Percentiles rank a stretch among this genome's conserved stretches.
Conservation (phyloP, 2,888 invertebrate species). For the Parnassius apollo region DNA sequence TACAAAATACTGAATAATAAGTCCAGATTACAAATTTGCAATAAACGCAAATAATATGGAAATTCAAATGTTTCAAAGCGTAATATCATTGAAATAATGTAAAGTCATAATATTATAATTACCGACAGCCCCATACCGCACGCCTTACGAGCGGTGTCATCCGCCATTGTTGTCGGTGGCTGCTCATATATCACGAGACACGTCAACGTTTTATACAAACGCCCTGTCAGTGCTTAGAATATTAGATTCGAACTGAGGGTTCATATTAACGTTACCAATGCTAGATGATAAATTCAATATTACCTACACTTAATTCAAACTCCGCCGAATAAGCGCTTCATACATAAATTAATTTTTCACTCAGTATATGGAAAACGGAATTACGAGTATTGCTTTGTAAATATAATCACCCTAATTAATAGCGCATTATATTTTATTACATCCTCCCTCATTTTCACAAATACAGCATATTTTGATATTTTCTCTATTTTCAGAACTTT, state of each 20-base stretch:
- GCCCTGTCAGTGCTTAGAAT: constrained; percentile 45
- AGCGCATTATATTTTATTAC: constrained; percentile 2
- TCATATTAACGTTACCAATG: constrained; percentile 19
- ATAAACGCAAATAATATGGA: not conserved
- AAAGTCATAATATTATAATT: constrained; percentile 76
- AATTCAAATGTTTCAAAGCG: not conserved
- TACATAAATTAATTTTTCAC: too few species aligned
- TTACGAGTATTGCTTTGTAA: not conserved
- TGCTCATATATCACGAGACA: constrained; percentile 42
- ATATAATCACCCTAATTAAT: not conserved
- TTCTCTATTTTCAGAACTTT: too few species aligned
- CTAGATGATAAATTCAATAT: constrained; percentile 24
- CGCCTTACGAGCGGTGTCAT: constrained; percentile 62
- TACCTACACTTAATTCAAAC: not conserved
- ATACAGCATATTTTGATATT: too few species aligned
- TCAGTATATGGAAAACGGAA: too few species aligned
- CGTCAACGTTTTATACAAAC: constrained; percentile 59
- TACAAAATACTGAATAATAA: not conserved
- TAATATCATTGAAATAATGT: constrained; percentile 58
- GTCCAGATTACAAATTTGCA: not conserved
- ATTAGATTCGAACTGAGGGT: constrained; percentile 26
- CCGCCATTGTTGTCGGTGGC: constrained; percentile 56
- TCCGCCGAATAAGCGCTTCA: too few species aligned
- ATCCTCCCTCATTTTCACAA: too few species aligned
- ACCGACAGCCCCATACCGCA: constrained; percentile 47